Percentiles rank a stretch among this genome's conserved stretches.
Conservation (phyloP, 2,113 vertebrate genomes). For the Anas platyrhynchos region DNA sequence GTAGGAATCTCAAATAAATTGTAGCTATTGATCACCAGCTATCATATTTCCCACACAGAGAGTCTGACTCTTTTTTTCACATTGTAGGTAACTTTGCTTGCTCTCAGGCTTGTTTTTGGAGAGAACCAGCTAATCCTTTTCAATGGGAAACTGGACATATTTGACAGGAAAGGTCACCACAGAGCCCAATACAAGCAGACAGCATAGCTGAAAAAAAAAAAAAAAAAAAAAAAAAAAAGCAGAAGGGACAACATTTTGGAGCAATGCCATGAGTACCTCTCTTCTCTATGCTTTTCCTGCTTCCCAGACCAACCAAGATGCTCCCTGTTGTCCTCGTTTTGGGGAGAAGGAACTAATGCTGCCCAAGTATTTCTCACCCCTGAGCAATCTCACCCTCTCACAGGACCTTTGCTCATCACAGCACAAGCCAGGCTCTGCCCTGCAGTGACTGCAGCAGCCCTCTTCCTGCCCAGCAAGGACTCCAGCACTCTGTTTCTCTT, state of each 20-base stretch:
- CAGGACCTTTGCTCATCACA: neutral
- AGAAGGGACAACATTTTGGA: neutral
- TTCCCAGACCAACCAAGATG: neutral
- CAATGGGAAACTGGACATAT: neutral
- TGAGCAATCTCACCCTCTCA: neutral
- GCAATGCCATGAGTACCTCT: neutral
- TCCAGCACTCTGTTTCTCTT: neutral
- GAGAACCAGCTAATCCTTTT: neutral
- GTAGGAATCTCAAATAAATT: conserved; percentile 17
- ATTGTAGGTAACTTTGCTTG: neutral
- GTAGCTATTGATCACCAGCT: conserved; percentile 39
- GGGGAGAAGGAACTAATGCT: neutral
- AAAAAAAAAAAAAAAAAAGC: no score
- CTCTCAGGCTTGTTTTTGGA: neutral
- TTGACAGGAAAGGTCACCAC: neutral
- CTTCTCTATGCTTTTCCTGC: neutral
- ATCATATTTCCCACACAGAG: neutral
- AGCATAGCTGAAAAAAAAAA: neutral
- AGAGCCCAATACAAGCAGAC: neutral
- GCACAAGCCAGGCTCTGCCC: neutral
- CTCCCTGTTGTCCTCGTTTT: neutral
- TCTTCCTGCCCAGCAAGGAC: neutral
- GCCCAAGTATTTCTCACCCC: neutral
- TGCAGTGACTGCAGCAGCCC: neutral
- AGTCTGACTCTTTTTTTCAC: neutral